Base-by-base conservation (phyloP, 2,888 invertebrate genomes). In the Bugula neritina region DNA sequence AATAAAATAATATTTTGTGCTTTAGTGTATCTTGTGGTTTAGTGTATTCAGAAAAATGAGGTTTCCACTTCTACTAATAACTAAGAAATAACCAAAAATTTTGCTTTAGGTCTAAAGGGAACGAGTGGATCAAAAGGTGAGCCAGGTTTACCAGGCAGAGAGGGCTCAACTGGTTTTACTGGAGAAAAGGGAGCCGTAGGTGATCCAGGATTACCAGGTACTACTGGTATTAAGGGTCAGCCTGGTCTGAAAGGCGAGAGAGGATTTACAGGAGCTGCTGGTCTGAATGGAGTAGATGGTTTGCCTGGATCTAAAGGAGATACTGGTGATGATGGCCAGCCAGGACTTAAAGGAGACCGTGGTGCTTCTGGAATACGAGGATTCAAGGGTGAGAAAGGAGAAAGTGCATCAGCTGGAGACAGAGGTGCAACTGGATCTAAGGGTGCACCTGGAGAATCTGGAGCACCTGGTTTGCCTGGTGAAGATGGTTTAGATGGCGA, bases 361-460 rank as follows among this genome's bases (percentile, higher is more conserved):
- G 75, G 75, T 29, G 27, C 25, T 1, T 52, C 71, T 35, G 75
- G 75, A 31, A 25, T 29, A 71, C 43, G 54, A 17, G 75, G 75
- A 69, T 27, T 57, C n/a, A 69, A 35, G n/a, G 74, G 74, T 1
- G 35, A 63, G 34, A 71, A 69, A 13, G 73, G 73, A 55, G 43
- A 35, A 35, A 57, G 72, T 72, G 72, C 69, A 13, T 3, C 57
- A 58, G 57, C 25, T 17, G 72, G 69, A 69, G 23, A 29, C 21
- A 27, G 58, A 69, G 74, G 74, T 23, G 35, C 29, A 31, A 58
- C 72, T 57, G 74, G 74, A 1, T 2, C 35, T 35, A 29, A 25
- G 10, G 74, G 72, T 27, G 31, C 55, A 63, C 57, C 25, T n/a
- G 74, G 73, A 17, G 17, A 31, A 35, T 43, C 71, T 71, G 74